phyloP scores from a whole-genome alignment of 1,140 invertebrate species.

The Mizuhopecten yessoensis region DNA sequence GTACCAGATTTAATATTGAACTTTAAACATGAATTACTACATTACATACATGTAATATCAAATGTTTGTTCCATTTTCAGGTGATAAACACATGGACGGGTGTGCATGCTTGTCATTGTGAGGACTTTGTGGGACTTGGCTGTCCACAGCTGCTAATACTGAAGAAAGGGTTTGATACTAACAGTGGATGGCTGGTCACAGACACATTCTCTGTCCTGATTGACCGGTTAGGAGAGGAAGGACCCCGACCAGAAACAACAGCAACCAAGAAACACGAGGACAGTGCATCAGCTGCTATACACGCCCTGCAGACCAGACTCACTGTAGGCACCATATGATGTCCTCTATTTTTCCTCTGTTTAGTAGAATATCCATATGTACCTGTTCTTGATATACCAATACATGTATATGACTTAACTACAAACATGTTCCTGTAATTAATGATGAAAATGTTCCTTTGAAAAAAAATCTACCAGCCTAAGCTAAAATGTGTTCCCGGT shows the following conservation, averaged over 20 bases:
- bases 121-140: constrained; percentile 23
- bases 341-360: too few species aligned
- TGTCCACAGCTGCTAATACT: not conserved
- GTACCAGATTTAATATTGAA: too few species aligned
- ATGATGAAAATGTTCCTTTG: too few species aligned
- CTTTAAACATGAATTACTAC: too few species aligned
- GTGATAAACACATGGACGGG: not conserved
- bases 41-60: too few species aligned
- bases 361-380: too few species aligned
- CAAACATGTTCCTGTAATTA: too few species aligned
- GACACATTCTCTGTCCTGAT: not conserved
- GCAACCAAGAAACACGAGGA: not conserved
- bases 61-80: not conserved
- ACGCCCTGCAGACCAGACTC: not conserved
- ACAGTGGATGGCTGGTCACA: not conserved
- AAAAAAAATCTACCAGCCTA: too few species aligned
- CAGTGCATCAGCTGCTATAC: constrained; percentile 1
- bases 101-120: not conserved
- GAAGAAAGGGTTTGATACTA: not conserved
- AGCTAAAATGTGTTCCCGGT: too few species aligned
- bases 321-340: not conserved
- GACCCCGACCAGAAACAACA: not conserved
- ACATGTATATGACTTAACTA: too few species aligned
- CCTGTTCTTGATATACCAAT: too few species aligned
- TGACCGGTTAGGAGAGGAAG: not conserved